phyloP scores from a whole-genome alignment of 2,888 invertebrate genomes.

The Chromoteleia sp. region DNA sequence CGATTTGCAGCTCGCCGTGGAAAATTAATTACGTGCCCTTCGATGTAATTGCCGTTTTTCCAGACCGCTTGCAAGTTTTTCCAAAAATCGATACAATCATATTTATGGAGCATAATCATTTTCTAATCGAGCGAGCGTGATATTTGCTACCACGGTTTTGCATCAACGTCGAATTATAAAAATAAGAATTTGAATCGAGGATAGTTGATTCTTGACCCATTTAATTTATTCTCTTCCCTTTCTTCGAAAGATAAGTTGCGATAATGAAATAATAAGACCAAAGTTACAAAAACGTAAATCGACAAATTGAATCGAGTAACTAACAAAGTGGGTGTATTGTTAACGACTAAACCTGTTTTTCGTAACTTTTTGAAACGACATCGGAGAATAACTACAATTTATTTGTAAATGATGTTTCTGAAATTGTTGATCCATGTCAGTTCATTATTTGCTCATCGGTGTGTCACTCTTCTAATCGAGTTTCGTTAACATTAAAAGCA shows the following conservation, averaged over 20 bases:
- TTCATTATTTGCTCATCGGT: neutral
- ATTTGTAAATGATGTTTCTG: neutral
- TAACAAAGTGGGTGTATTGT: too few species aligned
- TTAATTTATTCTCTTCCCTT: too few species aligned
- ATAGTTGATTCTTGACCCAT: too few species aligned
- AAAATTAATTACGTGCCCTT: slow-evolving; percentile 5
- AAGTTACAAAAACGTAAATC: too few species aligned
- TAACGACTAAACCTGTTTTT: too few species aligned
- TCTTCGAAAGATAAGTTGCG: too few species aligned
- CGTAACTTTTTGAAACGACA: too few species aligned
- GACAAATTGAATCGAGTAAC: too few species aligned
- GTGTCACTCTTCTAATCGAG: neutral
- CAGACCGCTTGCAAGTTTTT: neutral
- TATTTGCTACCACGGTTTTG: too few species aligned
- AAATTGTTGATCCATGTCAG: neutral
- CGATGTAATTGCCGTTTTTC: neutral
- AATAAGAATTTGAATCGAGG: too few species aligned
- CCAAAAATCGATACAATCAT: neutral
- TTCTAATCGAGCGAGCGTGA: neutral
- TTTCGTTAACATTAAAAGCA: slow-evolving; percentile 9
- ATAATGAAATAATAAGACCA: too few species aligned
- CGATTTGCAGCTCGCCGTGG: slow-evolving; percentile 4
- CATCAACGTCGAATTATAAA: neutral
- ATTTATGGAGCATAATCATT: neutral
- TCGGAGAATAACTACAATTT: neutral